A percentile compares a stretch with the other conserved stretches of the same genome.
Conservation (phyloP, 2,113 vertebrate species). For the Elaphurus davidianus region DNA sequence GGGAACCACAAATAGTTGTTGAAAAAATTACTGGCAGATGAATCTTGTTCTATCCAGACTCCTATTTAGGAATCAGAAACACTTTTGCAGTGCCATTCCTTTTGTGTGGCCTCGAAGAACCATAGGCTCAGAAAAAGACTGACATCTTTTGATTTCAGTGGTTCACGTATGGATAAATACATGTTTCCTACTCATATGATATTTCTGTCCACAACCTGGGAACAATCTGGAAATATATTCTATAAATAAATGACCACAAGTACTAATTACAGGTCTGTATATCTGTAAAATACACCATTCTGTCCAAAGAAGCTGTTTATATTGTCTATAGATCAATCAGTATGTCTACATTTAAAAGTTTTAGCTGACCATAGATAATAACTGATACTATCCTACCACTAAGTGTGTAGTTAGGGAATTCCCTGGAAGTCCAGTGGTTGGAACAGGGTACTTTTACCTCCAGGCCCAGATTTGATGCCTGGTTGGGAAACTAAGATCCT, state of each 20-base stretch:
- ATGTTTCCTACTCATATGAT: background rate
- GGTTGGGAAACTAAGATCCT: background rate
- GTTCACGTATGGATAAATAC: background rate
- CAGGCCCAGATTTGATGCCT: background rate
- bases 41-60: background rate
- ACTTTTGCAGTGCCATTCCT: background rate
- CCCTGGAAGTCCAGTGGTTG: background rate
- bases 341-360: background rate
- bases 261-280: background rate
- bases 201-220: background rate
- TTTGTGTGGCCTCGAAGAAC: background rate
- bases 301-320: constrained; percentile 7
- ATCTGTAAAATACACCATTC: background rate
- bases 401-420: background rate
- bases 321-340: background rate
- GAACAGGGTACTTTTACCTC: background rate
- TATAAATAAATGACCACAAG: constrained; percentile 16
- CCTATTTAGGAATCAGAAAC: background rate
- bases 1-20: background rate
- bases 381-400: background rate
- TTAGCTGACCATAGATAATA: background rate
- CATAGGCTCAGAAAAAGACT: background rate
- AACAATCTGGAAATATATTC: background rate
- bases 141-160: constrained; percentile 37
- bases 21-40: background rate